Conservation (phyloP, 1,140 invertebrate species). For the Matsumurasca onukii region DNA sequence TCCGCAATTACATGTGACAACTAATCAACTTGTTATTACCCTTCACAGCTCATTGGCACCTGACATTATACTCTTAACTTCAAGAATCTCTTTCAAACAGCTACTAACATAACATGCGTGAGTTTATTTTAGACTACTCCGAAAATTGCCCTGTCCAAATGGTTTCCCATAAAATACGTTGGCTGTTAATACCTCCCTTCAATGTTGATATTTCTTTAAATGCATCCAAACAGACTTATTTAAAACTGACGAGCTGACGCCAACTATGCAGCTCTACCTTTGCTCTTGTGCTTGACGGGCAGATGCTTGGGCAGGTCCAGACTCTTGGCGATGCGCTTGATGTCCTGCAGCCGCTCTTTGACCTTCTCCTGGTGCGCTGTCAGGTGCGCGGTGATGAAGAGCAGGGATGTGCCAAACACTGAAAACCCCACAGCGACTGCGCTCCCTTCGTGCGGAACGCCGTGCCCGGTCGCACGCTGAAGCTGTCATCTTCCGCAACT, state of each 20-base stretch:
- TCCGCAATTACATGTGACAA: no score
- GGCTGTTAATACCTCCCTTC: no score
- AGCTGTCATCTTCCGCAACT: conserved; percentile 80
- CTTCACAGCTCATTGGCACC: no score
- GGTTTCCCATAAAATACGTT: no score
- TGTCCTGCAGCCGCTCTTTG: conserved; percentile 82
- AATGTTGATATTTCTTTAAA: not conserved
- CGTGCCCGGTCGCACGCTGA: conserved; percentile 83
- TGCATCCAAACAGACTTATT: not conserved
- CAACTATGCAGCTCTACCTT: conserved; percentile 55
- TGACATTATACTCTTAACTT: no score
- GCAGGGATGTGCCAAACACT: conserved; percentile 89
- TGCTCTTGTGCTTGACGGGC: conserved; percentile 70
- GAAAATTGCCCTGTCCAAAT: no score
- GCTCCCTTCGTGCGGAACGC: conserved; percentile 91
- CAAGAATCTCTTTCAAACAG: no score
- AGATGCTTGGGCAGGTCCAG: conserved; percentile 83
- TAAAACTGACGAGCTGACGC: not conserved
- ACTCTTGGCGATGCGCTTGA: conserved; percentile 80
- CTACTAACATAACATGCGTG: no score
- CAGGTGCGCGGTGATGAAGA: conserved; percentile 92
- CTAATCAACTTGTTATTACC: no score
- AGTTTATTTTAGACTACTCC: no score
- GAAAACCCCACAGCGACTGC: conserved; percentile 86
- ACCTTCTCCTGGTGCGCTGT: conserved; percentile 88